phyloP scores from a whole-genome alignment of 2,797 vertebrate genomes.

The Acipenser oxyrinchus region DNA sequence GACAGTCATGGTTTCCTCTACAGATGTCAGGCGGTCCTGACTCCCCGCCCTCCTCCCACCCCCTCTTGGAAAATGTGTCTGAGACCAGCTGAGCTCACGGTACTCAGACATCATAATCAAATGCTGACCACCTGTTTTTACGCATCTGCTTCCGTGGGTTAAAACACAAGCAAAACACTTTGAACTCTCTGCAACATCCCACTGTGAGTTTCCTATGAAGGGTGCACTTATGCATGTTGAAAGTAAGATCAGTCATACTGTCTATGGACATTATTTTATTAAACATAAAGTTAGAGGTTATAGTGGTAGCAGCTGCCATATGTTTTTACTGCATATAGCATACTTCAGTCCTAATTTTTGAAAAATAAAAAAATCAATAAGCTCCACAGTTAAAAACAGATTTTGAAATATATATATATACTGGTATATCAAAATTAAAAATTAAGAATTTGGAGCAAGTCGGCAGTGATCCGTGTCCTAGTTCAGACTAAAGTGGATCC shows the following conservation, averaged over 20 bases:
- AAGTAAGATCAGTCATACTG: background rate
- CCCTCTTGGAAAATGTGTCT: background rate
- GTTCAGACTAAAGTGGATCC: too few relatives aligned
- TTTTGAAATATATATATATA: too few relatives aligned
- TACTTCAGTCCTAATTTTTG: too few relatives aligned
- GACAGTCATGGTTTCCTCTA: background rate
- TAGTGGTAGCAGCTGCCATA: too few relatives aligned
- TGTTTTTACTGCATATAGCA: too few relatives aligned
- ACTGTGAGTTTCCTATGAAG: background rate
- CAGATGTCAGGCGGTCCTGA: background rate
- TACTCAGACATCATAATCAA: background rate
- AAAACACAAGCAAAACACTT: background rate
- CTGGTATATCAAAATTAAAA: too few relatives aligned
- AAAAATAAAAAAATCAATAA: too few relatives aligned
- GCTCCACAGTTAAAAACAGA: too few relatives aligned
- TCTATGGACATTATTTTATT: too few relatives aligned
- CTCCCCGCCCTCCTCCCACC: constrained; percentile 11
- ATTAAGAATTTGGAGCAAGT: too few relatives aligned
- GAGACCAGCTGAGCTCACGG: background rate
- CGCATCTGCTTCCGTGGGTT: background rate
- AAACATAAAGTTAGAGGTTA: too few relatives aligned
- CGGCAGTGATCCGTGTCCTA: too few relatives aligned
- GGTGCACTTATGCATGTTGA: background rate
- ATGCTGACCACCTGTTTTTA: constrained; percentile 6
- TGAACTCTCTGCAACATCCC: background rate